Base-by-base conservation (phyloP, 1,140 invertebrate species). In the Musca domestica region DNA sequence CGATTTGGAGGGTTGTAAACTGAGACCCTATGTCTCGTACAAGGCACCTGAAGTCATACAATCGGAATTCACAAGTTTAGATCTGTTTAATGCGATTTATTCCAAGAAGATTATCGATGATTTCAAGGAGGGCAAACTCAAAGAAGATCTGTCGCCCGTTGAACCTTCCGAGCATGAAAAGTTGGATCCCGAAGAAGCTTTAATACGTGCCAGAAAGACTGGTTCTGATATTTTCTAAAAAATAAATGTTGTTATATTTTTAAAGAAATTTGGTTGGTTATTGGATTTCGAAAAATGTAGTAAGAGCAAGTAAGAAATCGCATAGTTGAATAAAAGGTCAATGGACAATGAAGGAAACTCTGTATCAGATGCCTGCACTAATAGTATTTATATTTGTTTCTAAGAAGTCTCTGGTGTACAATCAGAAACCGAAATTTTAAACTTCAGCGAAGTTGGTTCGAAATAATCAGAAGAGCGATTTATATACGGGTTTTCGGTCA, bases 21-120 rank as follows among this genome's bases (percentile, higher is more conserved):
- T 98, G 23, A 96, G 96, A 82, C 94, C 96, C 0, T 98, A 98
- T 77, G 96, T 98, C 0, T 94, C 94, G 0, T 98, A 98, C 74
- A 87, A 86, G 82, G 86, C 88, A 0, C 83, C 86, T 10, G 89
- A 94, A 65, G 85, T 96, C 3, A 76, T 84, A 14, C 91, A 95
- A 79, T 86, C 88, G 9, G 88, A 92, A 81, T 95, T 95, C 72
- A 95, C 93, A 15, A 83, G 95, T 9, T 78, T 94, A 83, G 88
- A 95, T 78, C 84, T 98, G 17, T 98, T 97, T 78, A 86, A 94
- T 81, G 87, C 88, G 3, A 84, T 94, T 0, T 98, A 97, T 83
- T 88, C 87, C 2, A 75, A 87, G 67, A 95, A 96, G 82, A 94
- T 97, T 56, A 83, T 85, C 7, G 83, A 89, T 68, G 94, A 96